Conservation (phyloP, 2,888 invertebrate species). For the Habrosyne pyritoides region DNA sequence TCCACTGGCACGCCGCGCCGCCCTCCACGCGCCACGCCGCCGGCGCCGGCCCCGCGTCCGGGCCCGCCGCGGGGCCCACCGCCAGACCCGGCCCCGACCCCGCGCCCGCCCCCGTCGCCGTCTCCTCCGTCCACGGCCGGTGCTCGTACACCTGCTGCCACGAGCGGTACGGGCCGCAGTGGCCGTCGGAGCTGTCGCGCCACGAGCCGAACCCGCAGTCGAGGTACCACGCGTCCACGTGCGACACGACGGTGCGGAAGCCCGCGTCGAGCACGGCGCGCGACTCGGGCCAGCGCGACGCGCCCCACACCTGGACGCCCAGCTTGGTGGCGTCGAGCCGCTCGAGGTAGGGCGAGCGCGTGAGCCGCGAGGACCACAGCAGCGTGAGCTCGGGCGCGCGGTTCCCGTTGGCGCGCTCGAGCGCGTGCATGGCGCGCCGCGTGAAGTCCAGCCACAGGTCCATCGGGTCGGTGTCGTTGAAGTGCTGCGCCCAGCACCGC, state of each 20-base stretch:
- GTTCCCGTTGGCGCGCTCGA: constrained; percentile 85
- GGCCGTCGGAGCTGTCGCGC: constrained; percentile 92
- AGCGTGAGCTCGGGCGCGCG: constrained; percentile 83
- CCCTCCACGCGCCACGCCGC: constrained; percentile 85
- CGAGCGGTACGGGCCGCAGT: constrained; percentile 93
- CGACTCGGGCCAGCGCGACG: constrained; percentile 91
- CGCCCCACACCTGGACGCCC: constrained; percentile 92
- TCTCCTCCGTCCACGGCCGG: constrained; percentile 87
- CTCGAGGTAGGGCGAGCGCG: constrained; percentile 87
- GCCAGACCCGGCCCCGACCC: constrained; percentile 79
- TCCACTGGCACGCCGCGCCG: constrained; percentile 93
- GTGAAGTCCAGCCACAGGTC: constrained; percentile 92
- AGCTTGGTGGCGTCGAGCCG: constrained; percentile 81
- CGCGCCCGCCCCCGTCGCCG: constrained; percentile 52
- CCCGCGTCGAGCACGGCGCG: constrained; percentile 90
- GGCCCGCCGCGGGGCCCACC: constrained; percentile 87
- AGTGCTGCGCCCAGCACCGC: constrained; percentile 90
- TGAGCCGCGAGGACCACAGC: constrained; percentile 91
- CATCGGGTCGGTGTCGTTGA: constrained; percentile 90
- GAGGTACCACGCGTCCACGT: constrained; percentile 94
- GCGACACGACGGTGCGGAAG: constrained; percentile 90
- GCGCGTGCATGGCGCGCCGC: constrained; percentile 82
- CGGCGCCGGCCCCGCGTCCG: constrained; percentile 89
- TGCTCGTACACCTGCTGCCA: constrained; percentile 95
- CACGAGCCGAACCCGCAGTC: constrained; percentile 95